phyloP scores from a whole-genome alignment of 2,888 invertebrate genomes.

The Automeris io region DNA sequence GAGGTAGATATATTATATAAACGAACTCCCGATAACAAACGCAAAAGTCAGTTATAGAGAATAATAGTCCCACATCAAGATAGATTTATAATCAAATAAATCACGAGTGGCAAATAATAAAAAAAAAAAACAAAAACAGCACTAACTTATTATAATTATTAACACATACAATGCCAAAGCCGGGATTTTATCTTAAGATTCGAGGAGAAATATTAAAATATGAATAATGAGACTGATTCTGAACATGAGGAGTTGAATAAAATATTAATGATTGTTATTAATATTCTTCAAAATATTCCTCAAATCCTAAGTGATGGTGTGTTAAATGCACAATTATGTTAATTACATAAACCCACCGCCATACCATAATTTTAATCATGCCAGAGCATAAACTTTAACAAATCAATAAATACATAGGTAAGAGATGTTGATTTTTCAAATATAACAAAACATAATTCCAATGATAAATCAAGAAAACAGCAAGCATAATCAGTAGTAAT shows the following conservation, averaged over 20 bases:
- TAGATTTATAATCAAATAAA: too few relatives aligned
- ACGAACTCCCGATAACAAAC: too few relatives aligned
- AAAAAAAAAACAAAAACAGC: too few relatives aligned
- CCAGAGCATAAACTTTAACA: constrained; percentile 36
- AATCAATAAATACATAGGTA: constrained; percentile 4
- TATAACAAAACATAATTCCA: too few relatives aligned
- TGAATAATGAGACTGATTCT: constrained; percentile 7
- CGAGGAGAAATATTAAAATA: constrained; percentile 25
- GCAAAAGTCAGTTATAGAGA: too few relatives aligned
- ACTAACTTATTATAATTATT: constrained; percentile 19
- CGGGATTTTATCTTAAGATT: constrained; percentile 27
- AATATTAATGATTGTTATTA: background rate
- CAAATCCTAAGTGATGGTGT: constrained; percentile 37
- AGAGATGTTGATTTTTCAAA: too few relatives aligned
- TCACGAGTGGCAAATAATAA: too few relatives aligned
- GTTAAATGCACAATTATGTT: constrained; percentile 53
- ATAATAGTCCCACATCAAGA: too few relatives aligned
- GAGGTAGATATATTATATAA: background rate
- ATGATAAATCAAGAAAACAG: too few relatives aligned
- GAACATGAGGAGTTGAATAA: background rate
- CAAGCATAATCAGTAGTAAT: too few relatives aligned
- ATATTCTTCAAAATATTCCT: constrained; percentile 22
- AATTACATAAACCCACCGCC: constrained; percentile 74
- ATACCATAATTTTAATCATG: constrained; percentile 49
- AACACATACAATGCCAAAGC: constrained; percentile 32